phyloP scores from a whole-genome alignment of 2,113 vertebrate genomes.

The Lophochroa leadbeateri region DNA sequence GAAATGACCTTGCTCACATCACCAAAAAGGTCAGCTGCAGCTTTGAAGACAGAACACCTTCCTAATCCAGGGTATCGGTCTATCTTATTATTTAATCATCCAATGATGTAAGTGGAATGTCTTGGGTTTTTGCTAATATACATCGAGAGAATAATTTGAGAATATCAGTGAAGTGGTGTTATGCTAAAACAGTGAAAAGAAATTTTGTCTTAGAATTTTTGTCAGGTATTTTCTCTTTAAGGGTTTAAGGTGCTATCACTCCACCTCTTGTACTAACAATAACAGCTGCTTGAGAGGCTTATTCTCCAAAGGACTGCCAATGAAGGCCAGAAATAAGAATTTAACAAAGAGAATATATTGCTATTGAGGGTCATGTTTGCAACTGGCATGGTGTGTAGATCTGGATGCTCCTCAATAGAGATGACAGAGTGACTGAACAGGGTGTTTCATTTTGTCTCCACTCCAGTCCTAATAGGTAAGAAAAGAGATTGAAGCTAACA shows the following conservation, averaged over 20 bases:
- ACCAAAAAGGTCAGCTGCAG: neutral
- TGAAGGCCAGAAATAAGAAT: slow-evolving; percentile 22
- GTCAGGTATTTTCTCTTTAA: neutral
- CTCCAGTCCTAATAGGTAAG: neutral
- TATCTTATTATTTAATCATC: neutral
- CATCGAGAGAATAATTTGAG: neutral
- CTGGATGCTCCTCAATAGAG: neutral
- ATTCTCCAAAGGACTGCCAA: neutral
- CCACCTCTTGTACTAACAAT: neutral
- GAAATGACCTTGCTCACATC: neutral
- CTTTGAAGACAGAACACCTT: neutral
- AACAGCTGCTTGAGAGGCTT: neutral
- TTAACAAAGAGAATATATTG: slow-evolving; percentile 29
- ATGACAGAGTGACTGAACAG: neutral
- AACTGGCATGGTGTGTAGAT: neutral
- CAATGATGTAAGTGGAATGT: neutral
- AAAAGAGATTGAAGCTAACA: slow-evolving; percentile 17
- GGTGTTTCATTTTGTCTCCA: slow-evolving; percentile 4
- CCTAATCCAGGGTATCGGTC: neutral
- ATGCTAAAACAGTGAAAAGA: neutral
- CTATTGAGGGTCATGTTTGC: neutral
- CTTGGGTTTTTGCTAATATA: neutral
- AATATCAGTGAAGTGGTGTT: neutral
- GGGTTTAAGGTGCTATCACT: neutral
- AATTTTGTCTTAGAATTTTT: neutral